Percentiles rank a stretch among this genome's conserved stretches.
Conservation (phyloP, 2,113 vertebrate genomes). For the Podilymbus podiceps region DNA sequence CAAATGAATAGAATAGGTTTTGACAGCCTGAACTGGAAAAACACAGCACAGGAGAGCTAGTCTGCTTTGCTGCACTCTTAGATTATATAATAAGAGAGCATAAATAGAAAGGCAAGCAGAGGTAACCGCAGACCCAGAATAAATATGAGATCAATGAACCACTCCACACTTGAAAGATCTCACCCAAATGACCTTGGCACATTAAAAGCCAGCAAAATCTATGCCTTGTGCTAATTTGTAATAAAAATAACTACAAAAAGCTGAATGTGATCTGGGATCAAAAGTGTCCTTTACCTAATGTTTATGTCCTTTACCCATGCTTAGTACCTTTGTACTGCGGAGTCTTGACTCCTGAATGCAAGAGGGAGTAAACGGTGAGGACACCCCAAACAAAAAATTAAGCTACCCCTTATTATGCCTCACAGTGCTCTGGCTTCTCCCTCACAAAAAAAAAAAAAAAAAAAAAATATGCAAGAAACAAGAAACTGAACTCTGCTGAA, state of each 20-base stretch:
- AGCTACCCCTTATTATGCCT: background rate
- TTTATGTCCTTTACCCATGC: background rate
- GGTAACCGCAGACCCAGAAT: background rate
- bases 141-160: background rate
- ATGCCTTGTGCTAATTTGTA: background rate
- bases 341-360: background rate
- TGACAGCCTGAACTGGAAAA: background rate
- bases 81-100: background rate
- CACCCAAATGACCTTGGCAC: background rate
- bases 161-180: background rate
- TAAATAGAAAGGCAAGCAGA: slow-evolving; percentile 3
- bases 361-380: background rate
- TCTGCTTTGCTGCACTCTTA: background rate
- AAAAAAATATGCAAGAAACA: background rate
- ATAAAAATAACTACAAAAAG: background rate
- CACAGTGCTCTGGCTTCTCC: background rate
- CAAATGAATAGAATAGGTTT: background rate
- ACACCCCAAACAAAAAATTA: background rate
- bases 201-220: background rate
- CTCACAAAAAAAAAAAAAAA: background rate
- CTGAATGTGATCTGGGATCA: background rate
- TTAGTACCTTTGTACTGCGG: background rate
- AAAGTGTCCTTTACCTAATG: background rate
- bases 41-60: background rate
- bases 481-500: background rate